Percentiles rank a stretch among this genome's conserved stretches.
Evolutionary conservation across 2,888 invertebrate genomes (phyloP).

Genomic region (Noctua janthina): DNA sequence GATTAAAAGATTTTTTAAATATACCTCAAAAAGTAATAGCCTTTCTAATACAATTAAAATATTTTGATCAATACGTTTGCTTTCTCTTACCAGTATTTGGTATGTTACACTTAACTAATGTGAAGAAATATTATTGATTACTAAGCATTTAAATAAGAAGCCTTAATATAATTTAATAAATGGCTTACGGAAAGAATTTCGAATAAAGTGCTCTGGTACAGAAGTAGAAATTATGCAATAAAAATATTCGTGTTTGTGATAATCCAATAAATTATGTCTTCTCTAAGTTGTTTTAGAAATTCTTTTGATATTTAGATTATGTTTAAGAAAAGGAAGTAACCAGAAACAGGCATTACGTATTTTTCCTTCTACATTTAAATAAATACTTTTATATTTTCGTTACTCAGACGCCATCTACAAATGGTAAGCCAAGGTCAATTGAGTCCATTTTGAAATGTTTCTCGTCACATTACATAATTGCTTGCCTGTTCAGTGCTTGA

Average conservation of each 20-base stretch:
- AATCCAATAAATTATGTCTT: constrained; percentile 13
- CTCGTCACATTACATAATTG: constrained; percentile 24
- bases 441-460: constrained; percentile 20
- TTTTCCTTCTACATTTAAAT: constrained; percentile 1
- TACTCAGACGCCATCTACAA: not conserved
- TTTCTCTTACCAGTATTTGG: not conserved
- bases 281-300: not conserved
- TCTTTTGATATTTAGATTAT: constrained; percentile 26
- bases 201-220: constrained; percentile 31
- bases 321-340: no score
- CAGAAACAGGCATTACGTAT: not conserved
- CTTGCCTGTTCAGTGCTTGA: constrained; percentile 26
- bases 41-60: constrained; percentile 8
- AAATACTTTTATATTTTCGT: constrained; percentile 12
- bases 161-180: constrained; percentile 11
- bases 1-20: not conserved
- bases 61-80: not conserved
- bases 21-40: no score
- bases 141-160: constrained; percentile 15
- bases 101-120: not conserved
- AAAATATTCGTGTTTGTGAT: not conserved
- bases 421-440: constrained; percentile 13
- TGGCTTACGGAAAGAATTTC: constrained; percentile 20
- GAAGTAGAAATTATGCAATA: not conserved
- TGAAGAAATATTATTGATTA: constrained; percentile 5